Percentiles rank a stretch among this genome's conserved stretches.
Evolutionary conservation across 2,888 invertebrate species (phyloP).

Genomic region (Diogma glabrata): DNA sequence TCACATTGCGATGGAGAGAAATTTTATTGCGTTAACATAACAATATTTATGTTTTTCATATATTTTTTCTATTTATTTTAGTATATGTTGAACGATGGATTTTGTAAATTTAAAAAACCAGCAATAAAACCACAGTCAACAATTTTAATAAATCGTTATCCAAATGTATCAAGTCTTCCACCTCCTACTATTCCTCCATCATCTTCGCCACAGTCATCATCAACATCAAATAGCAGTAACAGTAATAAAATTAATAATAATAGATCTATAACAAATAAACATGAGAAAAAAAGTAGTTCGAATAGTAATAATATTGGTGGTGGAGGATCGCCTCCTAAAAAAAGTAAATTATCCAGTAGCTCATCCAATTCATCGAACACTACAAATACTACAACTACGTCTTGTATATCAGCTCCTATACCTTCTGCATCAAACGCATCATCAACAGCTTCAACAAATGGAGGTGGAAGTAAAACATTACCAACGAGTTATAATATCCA

Average conservation of each 20-base stretch:
- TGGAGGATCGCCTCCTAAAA: conserved; percentile 1
- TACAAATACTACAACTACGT: background rate
- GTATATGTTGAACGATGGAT: conserved; percentile 11
- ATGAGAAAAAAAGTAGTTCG: conserved; percentile 10
- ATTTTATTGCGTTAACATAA: conserved; percentile 1
- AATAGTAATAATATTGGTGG: background rate
- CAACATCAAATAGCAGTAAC: conserved; percentile 8
- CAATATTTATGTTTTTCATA: background rate
- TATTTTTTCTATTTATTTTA: conserved; percentile 4
- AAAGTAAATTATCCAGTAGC: conserved; percentile 23
- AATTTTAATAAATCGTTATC: conserved; percentile 19
- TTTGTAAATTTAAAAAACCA: conserved; percentile 15
- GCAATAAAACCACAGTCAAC: conserved; percentile 17
- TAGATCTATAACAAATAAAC: background rate
- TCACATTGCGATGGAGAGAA: background rate
- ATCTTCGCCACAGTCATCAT: conserved; percentile 24
- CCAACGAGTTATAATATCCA: conserved; percentile 26
- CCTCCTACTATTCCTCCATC: conserved; percentile 21
- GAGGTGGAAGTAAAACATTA: background rate
- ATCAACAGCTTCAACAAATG: conserved; percentile 16
- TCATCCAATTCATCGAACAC: conserved; percentile 10
- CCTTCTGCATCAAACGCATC: conserved; percentile 21
- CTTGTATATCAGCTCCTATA: conserved; percentile 10
- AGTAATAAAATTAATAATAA: background rate
- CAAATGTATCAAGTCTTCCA: conserved; percentile 11